Evolutionary conservation across 2,113 vertebrate genomes (phyloP).

Genomic region (Tragulus kanchil): DNA sequence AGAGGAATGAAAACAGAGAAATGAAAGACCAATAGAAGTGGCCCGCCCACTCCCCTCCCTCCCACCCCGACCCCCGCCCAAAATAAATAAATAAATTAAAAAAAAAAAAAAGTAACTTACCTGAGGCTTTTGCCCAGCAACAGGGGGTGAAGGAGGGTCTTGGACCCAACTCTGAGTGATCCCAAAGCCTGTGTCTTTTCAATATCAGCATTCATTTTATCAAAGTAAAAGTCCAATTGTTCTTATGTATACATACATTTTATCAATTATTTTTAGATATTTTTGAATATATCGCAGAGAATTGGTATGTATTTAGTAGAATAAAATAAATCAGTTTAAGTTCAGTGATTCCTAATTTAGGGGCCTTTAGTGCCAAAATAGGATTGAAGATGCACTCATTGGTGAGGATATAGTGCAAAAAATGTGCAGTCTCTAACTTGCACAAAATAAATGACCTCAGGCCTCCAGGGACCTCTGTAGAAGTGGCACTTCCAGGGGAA

Average conservation of each 20-base stretch:
- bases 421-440: no score
- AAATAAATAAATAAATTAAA: no score
- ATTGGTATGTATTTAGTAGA: background rate
- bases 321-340: background rate
- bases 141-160: background rate
- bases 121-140: background rate
- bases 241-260: background rate
- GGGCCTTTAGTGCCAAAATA: background rate
- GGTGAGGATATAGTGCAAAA: background rate
- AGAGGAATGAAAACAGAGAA: no score
- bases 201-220: background rate
- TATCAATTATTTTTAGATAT: background rate
- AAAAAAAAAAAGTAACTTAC: background rate
- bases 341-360: background rate
- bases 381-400: background rate
- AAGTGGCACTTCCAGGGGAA: background rate
- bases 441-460: background rate
- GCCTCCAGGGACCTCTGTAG: background rate
- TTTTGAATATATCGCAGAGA: background rate
- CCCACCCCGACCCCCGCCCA: no score
- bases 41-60: no score
- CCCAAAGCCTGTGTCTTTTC: background rate
- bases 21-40: no score
- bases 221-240: background rate
- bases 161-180: background rate